Evolutionary conservation across 2,113 vertebrate species (phyloP).

Genomic region (mouse (Mus musculus)): GRCm39 chr14:98201001-98201500

Average conservation of each 20-base stretch:
- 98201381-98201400: constrained; percentile 88
- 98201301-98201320: constrained; percentile 93
- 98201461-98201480: constrained; percentile 88
- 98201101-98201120: constrained; percentile 97
- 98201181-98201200: constrained; percentile 99
- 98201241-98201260: constrained; percentile 99
- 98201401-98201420: constrained; percentile 94
- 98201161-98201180: constrained; percentile 99
- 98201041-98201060: constrained; percentile 90
- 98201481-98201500: constrained; percentile 84
- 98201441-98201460: constrained; percentile 87
- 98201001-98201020: constrained; percentile 84
- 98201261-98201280: constrained; percentile 98
- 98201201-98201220: constrained; percentile 99
- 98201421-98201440: constrained; percentile 87
- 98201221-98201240: constrained; percentile 99
- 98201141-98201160: constrained; percentile 99
- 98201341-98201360: constrained; percentile 88
- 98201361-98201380: constrained; percentile 90
- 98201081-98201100: constrained; percentile 92
- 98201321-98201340: constrained; percentile 91
- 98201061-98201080: constrained; percentile 92
- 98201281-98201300: constrained; percentile 97
- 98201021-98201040: constrained; percentile 85
- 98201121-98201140: constrained; percentile 99